These are phyloP conservation scores for Gambusia yucatana DNA, from an alignment of 2,797 vertebrate species.

Conservation along the genomic window DNA sequence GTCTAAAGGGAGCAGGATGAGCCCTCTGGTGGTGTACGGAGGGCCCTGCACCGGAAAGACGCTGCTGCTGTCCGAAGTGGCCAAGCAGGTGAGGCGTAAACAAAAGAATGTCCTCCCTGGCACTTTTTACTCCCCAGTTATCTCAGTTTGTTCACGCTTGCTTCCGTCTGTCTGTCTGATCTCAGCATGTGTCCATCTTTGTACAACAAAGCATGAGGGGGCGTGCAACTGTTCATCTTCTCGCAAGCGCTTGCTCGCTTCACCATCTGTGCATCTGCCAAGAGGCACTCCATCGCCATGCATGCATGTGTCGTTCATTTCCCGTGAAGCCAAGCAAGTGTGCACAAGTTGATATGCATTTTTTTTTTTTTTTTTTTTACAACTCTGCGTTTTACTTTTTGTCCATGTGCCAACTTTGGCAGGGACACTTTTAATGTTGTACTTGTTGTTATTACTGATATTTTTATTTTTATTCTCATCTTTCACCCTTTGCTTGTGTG, in stretches of 20 bases:
- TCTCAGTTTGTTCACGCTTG: slow-evolving; percentile 2
- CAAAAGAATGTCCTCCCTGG: background rate
- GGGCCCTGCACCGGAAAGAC: slow-evolving; percentile 98
- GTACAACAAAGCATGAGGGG: slow-evolving; percentile 48
- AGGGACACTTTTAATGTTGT: background rate
- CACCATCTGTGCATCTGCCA: slow-evolving; percentile 60
- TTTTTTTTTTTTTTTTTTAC: background rate
- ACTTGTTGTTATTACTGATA: background rate
- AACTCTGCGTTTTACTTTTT: background rate
- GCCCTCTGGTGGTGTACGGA: slow-evolving; percentile 91
- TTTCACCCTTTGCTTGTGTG: background rate
- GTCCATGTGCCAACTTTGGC: slow-evolving; percentile 10
- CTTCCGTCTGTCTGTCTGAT: slow-evolving; percentile 34
- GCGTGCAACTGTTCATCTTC: slow-evolving; percentile 55
- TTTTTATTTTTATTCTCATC: background rate
- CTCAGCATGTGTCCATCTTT: slow-evolving; percentile 57
- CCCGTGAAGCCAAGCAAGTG: slow-evolving; percentile 19
- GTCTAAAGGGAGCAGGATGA: slow-evolving; percentile 88
- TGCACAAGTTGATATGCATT: background rate
- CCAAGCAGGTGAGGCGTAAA: slow-evolving; percentile 90
- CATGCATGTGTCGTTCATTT: slow-evolving; percentile 29
- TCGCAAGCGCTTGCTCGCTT: slow-evolving; percentile 36
- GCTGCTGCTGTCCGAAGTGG: slow-evolving; percentile 91
- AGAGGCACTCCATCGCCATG: slow-evolving; percentile 21
- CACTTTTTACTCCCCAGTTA: slow-evolving; percentile 12